Conservation (phyloP, 2,888 invertebrate genomes). For the Chrysina gloriosa region DNA sequence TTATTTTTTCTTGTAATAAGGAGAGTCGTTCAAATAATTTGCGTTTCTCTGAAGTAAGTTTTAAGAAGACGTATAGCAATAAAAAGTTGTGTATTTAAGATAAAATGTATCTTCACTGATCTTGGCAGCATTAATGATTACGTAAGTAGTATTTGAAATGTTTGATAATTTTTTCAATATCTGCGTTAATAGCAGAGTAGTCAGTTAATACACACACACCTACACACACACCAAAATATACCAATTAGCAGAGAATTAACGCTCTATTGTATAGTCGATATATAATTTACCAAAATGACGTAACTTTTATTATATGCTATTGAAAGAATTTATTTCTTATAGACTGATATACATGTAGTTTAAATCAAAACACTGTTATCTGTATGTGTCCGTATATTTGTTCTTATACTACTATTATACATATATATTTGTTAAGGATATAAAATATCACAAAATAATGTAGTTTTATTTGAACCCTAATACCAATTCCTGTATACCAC, state of each 20-base stretch:
- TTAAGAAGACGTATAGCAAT: background rate
- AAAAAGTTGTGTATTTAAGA: background rate
- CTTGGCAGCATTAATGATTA: constrained; percentile 18
- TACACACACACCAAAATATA: constrained; percentile 28
- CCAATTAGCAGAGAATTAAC: constrained; percentile 10
- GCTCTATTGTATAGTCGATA: constrained; percentile 16
- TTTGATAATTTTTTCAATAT: constrained; percentile 19
- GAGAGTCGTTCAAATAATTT: too few relatives aligned
- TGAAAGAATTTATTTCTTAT: constrained; percentile 44
- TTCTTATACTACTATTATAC: constrained; percentile 48
- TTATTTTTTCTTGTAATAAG: too few relatives aligned
- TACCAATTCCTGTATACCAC: background rate
- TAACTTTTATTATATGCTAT: constrained; percentile 26
- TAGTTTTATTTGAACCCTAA: background rate
- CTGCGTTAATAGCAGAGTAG: constrained; percentile 17
- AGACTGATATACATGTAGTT: constrained; percentile 48
- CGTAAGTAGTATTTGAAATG: constrained; percentile 21
- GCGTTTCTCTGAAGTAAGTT: background rate
- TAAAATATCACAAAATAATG: constrained; percentile 39
- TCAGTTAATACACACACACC: constrained; percentile 9
- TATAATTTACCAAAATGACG: constrained; percentile 28
- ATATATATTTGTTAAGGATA: constrained; percentile 48
- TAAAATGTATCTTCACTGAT: background rate
- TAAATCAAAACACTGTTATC: constrained; percentile 49
- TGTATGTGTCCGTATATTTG: constrained; percentile 49